phyloP scores from a whole-genome alignment of 2,797 vertebrate genomes.

The Spea hammondii region DNA sequence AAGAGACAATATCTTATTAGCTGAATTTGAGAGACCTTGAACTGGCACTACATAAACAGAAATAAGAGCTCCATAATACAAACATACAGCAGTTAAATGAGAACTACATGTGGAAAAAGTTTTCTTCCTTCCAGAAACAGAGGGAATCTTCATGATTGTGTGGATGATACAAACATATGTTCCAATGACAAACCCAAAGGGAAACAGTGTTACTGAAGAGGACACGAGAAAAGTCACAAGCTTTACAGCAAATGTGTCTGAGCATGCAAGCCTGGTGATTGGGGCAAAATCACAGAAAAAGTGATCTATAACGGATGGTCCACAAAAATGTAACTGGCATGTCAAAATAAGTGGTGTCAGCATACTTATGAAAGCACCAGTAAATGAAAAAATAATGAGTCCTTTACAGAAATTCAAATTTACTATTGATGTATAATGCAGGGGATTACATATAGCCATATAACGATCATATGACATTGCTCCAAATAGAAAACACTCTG shows the following conservation, averaged over 20 bases:
- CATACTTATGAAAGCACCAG: constrained; percentile 6
- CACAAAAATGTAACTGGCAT: constrained; percentile 26
- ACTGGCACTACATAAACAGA: constrained; percentile 2
- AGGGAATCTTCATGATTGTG: background rate
- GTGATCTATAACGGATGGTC: constrained; percentile 14
- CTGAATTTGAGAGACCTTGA: background rate
- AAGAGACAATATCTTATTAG: constrained; percentile 20
- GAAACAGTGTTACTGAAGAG: background rate
- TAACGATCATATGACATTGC: constrained; percentile 39
- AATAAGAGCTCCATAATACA: constrained; percentile 28
- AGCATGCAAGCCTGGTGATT: background rate
- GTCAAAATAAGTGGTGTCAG: constrained; percentile 6
- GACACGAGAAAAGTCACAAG: background rate
- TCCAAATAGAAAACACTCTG: constrained; percentile 21
- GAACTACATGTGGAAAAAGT: constrained; percentile 20
- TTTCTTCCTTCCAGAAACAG: constrained; percentile 3
- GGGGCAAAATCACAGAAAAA: constrained; percentile 30
- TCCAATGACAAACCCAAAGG: constrained; percentile 14
- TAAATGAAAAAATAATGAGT: background rate
- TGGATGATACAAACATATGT: constrained; percentile 9
- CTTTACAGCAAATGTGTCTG: constrained; percentile 4
- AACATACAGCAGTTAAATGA: constrained; percentile 13
- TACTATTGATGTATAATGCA: constrained; percentile 13
- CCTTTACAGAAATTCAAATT: background rate
- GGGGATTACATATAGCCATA: constrained; percentile 27